Evolutionary conservation across 2,113 vertebrate species (phyloP), one percentile per base, ranked within the genome.

Genomic region (Hyla sarda): DNA sequence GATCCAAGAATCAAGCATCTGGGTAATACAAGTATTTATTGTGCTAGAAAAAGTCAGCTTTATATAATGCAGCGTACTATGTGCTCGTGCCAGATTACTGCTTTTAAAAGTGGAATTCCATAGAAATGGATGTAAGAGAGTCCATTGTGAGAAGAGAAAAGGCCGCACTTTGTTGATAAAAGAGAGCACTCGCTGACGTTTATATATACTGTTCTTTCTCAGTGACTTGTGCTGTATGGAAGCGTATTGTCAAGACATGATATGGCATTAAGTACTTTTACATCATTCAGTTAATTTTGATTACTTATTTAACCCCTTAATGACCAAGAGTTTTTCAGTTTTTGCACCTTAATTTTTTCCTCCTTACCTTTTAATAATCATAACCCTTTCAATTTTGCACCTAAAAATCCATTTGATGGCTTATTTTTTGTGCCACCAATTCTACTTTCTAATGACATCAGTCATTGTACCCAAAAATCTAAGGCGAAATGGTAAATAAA

Each of bases 1-100:
- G 45, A 75, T 75, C 73, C 73, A 75, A 75, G 73, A 75, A 75
- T n/a, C 73, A 23, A 75, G 13, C 45, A 50, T 75, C 73, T 75
- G 73, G 23, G n/a, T 28, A 48, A 50, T 75, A 50, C 41, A 75
- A 28, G 41, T 45, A 25, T 75, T 50, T 9, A 75, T 48, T 75
- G 73, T 75, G 45, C 73, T 25, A 16, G 45, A 17, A 75, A 75
- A 50, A 75, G 73, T 75, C 73, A 48, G 73, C 73, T 75, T 50
- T 75, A 7, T 75, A 75, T 50, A 75, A 75, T 48, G 45, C 25
- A 17, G 50, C 30, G 5, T 28, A n/a, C 73, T 75, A 3, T 75
- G 41, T 75, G 41, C 73, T 28, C 12, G n/a, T 75, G 73, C 73
- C 48, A 76, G n/a, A 52, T 76, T 28, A 76, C 48, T 52, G 74